Evolutionary conservation across 1,140 invertebrate genomes (phyloP).

Genomic region (Wiebesia pumilae): DNA sequence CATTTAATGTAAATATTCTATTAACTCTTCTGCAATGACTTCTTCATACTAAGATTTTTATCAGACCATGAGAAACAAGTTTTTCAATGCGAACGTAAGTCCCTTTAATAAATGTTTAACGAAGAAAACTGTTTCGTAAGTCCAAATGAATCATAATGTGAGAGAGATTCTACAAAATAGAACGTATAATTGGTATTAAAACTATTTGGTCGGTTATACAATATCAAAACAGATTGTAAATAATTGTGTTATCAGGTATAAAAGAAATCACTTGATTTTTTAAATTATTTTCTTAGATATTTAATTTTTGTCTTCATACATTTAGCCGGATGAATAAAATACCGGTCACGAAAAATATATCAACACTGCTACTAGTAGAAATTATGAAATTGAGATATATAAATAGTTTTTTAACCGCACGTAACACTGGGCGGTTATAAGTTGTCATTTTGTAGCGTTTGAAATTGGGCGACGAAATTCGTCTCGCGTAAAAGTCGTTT

Average conservation of each 20-base stretch:
- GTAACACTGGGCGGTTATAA: not conserved
- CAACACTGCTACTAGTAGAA: too few species aligned
- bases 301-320: too few species aligned
- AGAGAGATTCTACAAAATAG: not conserved
- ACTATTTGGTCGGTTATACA: not conserved
- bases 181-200: not conserved
- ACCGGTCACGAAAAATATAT: too few species aligned
- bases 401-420: too few species aligned
- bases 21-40: constrained; percentile 32
- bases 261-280: too few species aligned
- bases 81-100: not conserved
- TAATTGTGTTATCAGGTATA: too few species aligned
- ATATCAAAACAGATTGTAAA: not conserved
- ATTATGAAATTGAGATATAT: too few species aligned
- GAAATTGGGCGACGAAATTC: not conserved
- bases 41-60: constrained; percentile 31
- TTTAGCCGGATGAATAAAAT: too few species aligned
- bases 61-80: constrained; percentile 8
- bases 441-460: not conserved
- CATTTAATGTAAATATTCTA: constrained; percentile 32
- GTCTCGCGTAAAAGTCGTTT: not conserved
- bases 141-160: not conserved
- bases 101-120: not conserved
- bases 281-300: too few species aligned
- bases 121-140: not conserved